Conservation (phyloP, 2,113 vertebrate species). For the Speoplatyrhinus poulsoni region DNA sequence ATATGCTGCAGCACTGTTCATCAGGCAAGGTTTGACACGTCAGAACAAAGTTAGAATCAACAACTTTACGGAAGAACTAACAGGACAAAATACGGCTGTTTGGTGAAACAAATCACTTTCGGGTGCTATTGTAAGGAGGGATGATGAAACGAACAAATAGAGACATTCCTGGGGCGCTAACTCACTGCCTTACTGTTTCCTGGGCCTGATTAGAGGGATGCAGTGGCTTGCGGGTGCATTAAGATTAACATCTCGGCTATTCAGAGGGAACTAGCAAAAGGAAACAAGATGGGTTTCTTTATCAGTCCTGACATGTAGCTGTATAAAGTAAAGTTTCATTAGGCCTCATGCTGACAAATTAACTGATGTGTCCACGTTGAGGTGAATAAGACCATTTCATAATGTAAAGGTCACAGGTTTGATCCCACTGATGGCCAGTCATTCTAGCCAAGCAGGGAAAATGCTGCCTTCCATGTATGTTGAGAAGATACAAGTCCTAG, state of each 20-base stretch:
- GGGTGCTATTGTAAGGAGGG: slow-evolving; percentile 53
- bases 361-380: slow-evolving; percentile 15
- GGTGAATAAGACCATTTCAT: slow-evolving; percentile 4
- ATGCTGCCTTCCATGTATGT: slow-evolving; percentile 1
- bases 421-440: neutral
- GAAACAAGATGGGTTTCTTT: slow-evolving; percentile 49
- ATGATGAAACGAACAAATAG: slow-evolving; percentile 63
- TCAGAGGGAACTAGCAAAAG: slow-evolving; percentile 47
- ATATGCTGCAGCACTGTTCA: slow-evolving; percentile 55
- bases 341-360: slow-evolving; percentile 1
- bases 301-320: slow-evolving; percentile 51
- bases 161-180: slow-evolving; percentile 54
- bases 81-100: slow-evolving; percentile 35
- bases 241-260: slow-evolving; percentile 62
- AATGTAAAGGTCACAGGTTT: slow-evolving; percentile 27
- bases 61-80: slow-evolving; percentile 53
- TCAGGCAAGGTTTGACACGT: slow-evolving; percentile 56
- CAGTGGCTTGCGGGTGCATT: slow-evolving; percentile 42
- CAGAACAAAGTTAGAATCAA: slow-evolving; percentile 61
- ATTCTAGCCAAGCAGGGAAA: slow-evolving; percentile 2
- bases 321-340: slow-evolving; percentile 40
- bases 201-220: slow-evolving; percentile 68
- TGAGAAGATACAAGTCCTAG: neutral
- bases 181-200: slow-evolving; percentile 53
- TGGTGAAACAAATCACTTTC: slow-evolving; percentile 69